A percentile compares a stretch with the other conserved stretches of the same genome.
Evolutionary conservation across 1,140 invertebrate genomes (phyloP).

Genomic region (Berghia stephanieae): DNA sequence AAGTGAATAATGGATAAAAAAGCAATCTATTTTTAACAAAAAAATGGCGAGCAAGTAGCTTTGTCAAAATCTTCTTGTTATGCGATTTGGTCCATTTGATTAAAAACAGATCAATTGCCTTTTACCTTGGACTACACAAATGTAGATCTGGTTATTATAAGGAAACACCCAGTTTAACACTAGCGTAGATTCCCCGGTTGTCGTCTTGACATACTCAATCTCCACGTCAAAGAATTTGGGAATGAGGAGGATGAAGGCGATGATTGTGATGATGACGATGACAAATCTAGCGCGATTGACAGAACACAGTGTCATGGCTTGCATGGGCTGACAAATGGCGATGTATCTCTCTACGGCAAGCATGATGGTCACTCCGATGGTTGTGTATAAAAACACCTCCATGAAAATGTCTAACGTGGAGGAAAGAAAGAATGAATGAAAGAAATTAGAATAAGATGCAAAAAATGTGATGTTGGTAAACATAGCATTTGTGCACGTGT

Average conservation of each 20-base stretch:
- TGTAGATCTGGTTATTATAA: no score
- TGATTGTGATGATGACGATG: slow-evolving; percentile 71
- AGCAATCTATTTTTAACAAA: background rate
- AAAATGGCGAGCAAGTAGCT: background rate
- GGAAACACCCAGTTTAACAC: no score
- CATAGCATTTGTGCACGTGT: background rate
- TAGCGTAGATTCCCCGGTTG: background rate
- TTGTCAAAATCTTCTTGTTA: background rate
- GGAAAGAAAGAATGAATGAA: slow-evolving; percentile 78
- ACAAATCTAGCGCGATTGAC: slow-evolving; percentile 71
- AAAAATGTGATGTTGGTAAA: background rate
- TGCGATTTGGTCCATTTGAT: no score
- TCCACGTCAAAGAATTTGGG: slow-evolving; percentile 52
- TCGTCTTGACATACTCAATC: background rate
- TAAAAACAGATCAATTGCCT: no score
- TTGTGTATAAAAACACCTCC: slow-evolving; percentile 71
- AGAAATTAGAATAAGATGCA: background rate
- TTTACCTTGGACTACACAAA: no score
- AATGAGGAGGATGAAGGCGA: slow-evolving; percentile 72
- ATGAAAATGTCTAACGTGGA: slow-evolving; percentile 80
- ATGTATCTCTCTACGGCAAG: slow-evolving; percentile 82
- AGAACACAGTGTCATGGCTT: slow-evolving; percentile 76
- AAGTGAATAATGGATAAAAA: background rate
- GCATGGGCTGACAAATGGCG: slow-evolving; percentile 77
- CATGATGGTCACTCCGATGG: slow-evolving; percentile 79